Evolutionary conservation across 2,888 invertebrate species (phyloP).

Genomic region (Melitaea athalia): DNA sequence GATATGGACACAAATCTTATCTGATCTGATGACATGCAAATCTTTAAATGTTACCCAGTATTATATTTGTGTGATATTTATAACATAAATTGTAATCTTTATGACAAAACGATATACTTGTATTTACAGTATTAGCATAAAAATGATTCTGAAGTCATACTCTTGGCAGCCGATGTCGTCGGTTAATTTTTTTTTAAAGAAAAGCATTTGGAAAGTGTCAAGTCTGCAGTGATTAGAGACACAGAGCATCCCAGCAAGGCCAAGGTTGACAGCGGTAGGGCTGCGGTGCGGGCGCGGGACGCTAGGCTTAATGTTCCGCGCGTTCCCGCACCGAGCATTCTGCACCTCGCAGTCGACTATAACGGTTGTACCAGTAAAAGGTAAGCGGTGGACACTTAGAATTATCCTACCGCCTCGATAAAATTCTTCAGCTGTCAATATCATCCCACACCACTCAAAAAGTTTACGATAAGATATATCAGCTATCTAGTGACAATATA

Average conservation of each 20-base stretch:
- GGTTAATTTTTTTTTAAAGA: not conserved
- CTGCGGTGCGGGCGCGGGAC: constrained; percentile 72
- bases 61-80: not conserved
- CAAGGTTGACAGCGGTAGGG: constrained; percentile 76
- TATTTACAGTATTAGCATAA: not conserved
- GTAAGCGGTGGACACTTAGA: constrained; percentile 75
- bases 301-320: constrained; percentile 77
- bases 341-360: constrained; percentile 82
- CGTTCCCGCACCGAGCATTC: constrained; percentile 78
- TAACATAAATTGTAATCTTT: not conserved
- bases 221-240: constrained; percentile 51
- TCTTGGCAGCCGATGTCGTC: not conserved
- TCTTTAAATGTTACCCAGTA: too few relatives aligned
- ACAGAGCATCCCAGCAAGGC: constrained; percentile 70
- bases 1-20: too few relatives aligned
- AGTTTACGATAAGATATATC: constrained; percentile 46
- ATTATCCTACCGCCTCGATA: constrained; percentile 52
- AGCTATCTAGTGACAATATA: constrained; percentile 63
- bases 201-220: constrained; percentile 44
- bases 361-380: constrained; percentile 81
- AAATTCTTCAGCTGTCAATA: constrained; percentile 45
- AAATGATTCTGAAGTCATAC: not conserved
- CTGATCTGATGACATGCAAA: too few relatives aligned
- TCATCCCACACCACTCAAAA: constrained; percentile 52
- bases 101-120: not conserved